Base-by-base conservation (phyloP, 2,113 vertebrate genomes). In the Cardinalis cardinalis region DNA sequence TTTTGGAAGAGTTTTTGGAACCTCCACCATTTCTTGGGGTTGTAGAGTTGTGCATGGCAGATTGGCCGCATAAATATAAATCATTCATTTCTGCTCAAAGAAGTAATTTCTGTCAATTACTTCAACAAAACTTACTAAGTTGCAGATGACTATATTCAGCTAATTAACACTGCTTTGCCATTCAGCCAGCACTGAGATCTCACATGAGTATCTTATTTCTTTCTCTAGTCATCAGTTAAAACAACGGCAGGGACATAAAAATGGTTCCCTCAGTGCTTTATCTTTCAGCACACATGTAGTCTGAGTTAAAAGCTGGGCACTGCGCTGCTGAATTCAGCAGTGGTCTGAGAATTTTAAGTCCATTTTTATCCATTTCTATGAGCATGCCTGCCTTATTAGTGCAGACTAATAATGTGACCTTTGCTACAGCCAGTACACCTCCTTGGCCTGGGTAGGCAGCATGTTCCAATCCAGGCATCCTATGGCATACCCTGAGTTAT, bases 21-120 rank as follows among this genome's bases (percentile, higher is more conserved):
- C 25, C 25, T 32, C 16, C 11, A n/a, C 12, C 0, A 0, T 79
- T 64, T 69, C 20, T 46, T 73, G 18, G 6, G 5, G 0, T 44
- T 82, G 24, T 58, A 28, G 25, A 43, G 10, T 49, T 55, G 5
- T 12, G 6, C 18, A 13, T 63, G 25, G 7, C n/a, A 84, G 6
- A 26, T 72, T 43, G 28, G 4, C 21, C 70, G 7, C 48, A 11
- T 72, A 46, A 80, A 38, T 20, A 43, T 38, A 70, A 73, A 46
- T 38, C 2, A 32, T 49, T 85, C 0, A 21, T 60, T 88, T 71
- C 49, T 89, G 14, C 34, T 64, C 15, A 74, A 41, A 68, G 12
- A 81, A 52, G 36, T 60, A 72, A 32, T 2, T 83, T 84, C 23
- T 60, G 4, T 71, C 52, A 75, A 24, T 84, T 84, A 25, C 10